Percentiles rank a stretch among this genome's conserved stretches.
phyloP scores from a whole-genome alignment of 2,888 invertebrate genomes.

The Drosophila paranaensis region DNA sequence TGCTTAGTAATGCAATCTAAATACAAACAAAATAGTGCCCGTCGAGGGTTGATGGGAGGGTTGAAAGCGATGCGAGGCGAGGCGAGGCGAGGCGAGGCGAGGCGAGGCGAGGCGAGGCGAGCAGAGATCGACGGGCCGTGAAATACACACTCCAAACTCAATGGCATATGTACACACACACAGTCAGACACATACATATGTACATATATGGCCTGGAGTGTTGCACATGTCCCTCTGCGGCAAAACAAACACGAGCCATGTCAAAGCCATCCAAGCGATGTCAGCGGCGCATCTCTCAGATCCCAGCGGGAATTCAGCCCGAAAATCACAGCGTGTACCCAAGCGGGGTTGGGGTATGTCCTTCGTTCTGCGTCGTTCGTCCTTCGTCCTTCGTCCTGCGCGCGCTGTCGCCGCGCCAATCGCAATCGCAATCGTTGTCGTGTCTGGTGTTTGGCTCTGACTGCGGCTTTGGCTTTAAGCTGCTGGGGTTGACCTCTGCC shows the following conservation, averaged over 20 bases:
- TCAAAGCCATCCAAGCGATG: conserved; percentile 68
- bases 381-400: neutral
- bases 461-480: conserved; percentile 15
- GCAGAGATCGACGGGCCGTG: conserved; percentile 69
- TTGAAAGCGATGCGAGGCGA: conserved; percentile 6
- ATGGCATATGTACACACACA: conserved; percentile 73
- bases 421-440: conserved; percentile 22
- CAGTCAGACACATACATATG: conserved; percentile 38
- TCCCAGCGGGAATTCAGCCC: conserved; percentile 82
- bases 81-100: conserved; percentile 35
- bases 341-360: conserved; percentile 10
- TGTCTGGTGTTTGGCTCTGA: conserved; percentile 39
- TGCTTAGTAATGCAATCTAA: conserved; percentile 85
- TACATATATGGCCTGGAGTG: conserved; percentile 74
- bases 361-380: neutral
- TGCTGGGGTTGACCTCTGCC: conserved; percentile 42
- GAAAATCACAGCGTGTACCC: conserved; percentile 77
- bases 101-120: conserved; percentile 18
- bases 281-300: conserved; percentile 73
- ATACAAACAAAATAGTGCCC: conserved; percentile 76
- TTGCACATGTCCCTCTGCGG: conserved; percentile 81
- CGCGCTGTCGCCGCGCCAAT: neutral
- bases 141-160: conserved; percentile 74
- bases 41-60: conserved; percentile 40
- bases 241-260: conserved; percentile 75